Percentiles rank a stretch among this genome's conserved stretches.
phyloP scores from a whole-genome alignment of 2,797 vertebrate species.

The Microchirus variegatus region DNA sequence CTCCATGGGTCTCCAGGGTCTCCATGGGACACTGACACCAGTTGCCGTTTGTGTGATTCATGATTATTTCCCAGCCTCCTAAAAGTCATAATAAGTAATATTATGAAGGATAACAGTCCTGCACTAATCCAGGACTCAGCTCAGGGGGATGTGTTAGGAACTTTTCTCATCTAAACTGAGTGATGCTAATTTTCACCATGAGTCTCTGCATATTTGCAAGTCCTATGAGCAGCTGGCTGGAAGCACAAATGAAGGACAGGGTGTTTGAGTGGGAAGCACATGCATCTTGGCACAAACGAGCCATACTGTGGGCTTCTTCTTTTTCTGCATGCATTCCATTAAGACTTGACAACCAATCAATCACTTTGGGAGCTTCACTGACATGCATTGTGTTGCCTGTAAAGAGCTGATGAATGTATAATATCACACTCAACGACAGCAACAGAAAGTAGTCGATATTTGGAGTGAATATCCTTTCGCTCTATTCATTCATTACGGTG shows the following conservation, averaged over 20 bases:
- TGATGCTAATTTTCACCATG: conserved; percentile 45
- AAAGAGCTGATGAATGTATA: conserved; percentile 11
- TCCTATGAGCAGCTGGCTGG: conserved; percentile 49
- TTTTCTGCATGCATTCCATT: conserved; percentile 37
- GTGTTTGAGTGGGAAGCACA: conserved; percentile 60
- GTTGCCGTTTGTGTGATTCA: conserved; percentile 36
- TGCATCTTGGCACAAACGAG: conserved; percentile 54
- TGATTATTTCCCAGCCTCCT: conserved; percentile 27
- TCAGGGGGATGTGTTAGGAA: conserved; percentile 6
- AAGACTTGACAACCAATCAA: conserved; percentile 24
- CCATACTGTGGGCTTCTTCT: conserved; percentile 48
- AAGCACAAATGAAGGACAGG: conserved; percentile 56
- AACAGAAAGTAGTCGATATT: background rate
- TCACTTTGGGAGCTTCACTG: conserved; percentile 12
- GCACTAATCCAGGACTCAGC: conserved; percentile 20
- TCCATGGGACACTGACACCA: conserved; percentile 7
- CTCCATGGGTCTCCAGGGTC: conserved; percentile 59
- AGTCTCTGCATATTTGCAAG: conserved; percentile 42
- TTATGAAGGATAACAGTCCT: conserved; percentile 26
- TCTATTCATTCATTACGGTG: too few relatives aligned
- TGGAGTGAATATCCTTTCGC: background rate
- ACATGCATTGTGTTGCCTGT: conserved; percentile 3
- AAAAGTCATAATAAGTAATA: conserved; percentile 43
- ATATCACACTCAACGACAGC: background rate
- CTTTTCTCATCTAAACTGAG: conserved; percentile 45